Base-by-base conservation (phyloP, 2,113 vertebrate species). In the Colaptes auratus region DNA sequence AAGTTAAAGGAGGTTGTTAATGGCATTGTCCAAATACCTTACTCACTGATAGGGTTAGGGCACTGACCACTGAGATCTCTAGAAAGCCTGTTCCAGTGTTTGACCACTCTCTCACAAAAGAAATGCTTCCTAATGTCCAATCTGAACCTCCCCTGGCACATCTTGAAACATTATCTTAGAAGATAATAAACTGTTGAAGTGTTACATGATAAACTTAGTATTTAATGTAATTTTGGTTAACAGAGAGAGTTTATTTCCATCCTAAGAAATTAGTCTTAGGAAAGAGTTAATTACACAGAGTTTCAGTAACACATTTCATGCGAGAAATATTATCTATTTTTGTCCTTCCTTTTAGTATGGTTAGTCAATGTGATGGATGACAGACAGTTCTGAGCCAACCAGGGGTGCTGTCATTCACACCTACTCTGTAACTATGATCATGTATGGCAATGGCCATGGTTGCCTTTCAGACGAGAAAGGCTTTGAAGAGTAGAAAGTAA, bases 401-500 rank as follows among this genome's bases (percentile, higher is more conserved):
- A 89, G n/a, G 28, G 64, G 21, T 11, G 23, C 17, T 53, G 64
- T 48, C 9, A 7, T 50, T 58, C 63, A 89, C 18, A 64, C 7
- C 6, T 18, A 64, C 18, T 73, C 88, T 90, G 75, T 79, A 87
- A 89, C 75, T 53, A 50, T 42, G 18, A 64, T 59, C 23, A 35
- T 21, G 7, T 65, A 63, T 67, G 27, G 70, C 73, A 82, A 12
- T 67, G 9, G 14, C 30, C 15, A 75, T 12, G 55, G 17, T 5
- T 86, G 58, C 55, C 17, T 80, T 67, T 71, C 35, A 63, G 35
- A 30, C 24, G 90, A 59, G 65, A 93, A 92, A 79, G 78, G 50
- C 75, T 89, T 83, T 86, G n/a, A 94, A 77, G n/a, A 86, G 85
- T 70, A 42, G 59, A 82, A 61, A 79, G 18, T 11, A 90, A 93